Percentiles rank a stretch among this genome's conserved stretches.
phyloP scores from a whole-genome alignment of 2,113 vertebrate genomes.

The Hiodon alosoides region DNA sequence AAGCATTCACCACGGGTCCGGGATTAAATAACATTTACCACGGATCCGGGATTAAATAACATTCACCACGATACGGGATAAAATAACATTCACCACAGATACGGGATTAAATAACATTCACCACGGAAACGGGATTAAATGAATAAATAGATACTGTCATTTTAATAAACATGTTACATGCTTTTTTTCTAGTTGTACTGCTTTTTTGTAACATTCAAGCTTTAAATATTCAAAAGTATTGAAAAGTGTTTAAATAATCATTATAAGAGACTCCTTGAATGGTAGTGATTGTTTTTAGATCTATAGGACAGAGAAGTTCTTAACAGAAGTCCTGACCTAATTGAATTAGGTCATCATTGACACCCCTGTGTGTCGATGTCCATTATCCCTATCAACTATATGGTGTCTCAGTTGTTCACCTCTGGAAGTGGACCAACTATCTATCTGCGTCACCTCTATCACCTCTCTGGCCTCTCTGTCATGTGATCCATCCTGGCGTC shows the following conservation, averaged over 20 bases:
- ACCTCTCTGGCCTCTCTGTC: neutral
- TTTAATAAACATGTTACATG: too few species aligned
- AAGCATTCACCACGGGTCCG: too few species aligned
- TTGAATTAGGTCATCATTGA: constrained; percentile 6
- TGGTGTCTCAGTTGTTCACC: constrained; percentile 9
- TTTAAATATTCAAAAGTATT: neutral
- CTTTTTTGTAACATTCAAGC: neutral
- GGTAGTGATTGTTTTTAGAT: neutral
- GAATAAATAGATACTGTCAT: too few species aligned
- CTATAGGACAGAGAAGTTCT: constrained; percentile 11
- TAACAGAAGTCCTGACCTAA: constrained; percentile 19
- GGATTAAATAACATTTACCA: too few species aligned
- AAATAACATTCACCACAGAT: too few species aligned
- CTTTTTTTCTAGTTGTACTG: too few species aligned
- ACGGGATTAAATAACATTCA: too few species aligned
- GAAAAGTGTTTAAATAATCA: neutral
- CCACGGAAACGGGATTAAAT: too few species aligned
- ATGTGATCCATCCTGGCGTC: neutral
- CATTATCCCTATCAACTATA: constrained; percentile 19
- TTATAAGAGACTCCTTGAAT: neutral
- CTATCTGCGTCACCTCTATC: neutral
- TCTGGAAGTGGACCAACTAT: constrained; percentile 16
- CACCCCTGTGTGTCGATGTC: constrained; percentile 16
- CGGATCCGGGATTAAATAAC: too few species aligned
- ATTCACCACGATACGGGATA: too few species aligned